These are phyloP conservation scores for Dastarcus helophoroides DNA, from an alignment of 2,888 invertebrate species.

Conservation along the genomic window DNA sequence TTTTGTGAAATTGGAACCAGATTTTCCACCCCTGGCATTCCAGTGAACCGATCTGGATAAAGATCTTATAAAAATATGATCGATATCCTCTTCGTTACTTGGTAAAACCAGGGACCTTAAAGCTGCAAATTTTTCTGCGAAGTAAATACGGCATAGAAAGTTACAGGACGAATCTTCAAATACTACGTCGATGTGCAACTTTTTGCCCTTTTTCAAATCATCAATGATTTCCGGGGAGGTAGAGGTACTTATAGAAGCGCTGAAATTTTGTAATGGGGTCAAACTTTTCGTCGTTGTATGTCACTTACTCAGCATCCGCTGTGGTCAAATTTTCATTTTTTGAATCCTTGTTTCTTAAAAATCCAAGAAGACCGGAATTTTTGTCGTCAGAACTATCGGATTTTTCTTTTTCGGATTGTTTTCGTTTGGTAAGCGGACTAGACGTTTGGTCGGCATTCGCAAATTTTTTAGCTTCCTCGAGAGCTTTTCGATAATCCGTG, in stretches of 20 bases:
- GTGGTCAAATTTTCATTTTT: constrained; percentile 20
- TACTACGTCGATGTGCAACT: constrained; percentile 43
- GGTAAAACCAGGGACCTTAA: constrained; percentile 46
- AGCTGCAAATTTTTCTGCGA: constrained; percentile 81
- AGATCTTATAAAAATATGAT: constrained; percentile 70
- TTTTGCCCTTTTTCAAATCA: constrained; percentile 30
- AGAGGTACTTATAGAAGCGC: too few species aligned
- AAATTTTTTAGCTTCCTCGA: constrained; percentile 37
- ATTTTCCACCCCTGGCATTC: constrained; percentile 95
- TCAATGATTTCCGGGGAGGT: constrained; percentile 24
- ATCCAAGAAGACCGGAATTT: constrained; percentile 31
- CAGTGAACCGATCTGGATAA: constrained; percentile 76
- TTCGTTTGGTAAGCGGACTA: constrained; percentile 41
- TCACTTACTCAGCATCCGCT: too few species aligned
- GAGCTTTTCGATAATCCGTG: constrained; percentile 52
- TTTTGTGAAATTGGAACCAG: constrained; percentile 92
- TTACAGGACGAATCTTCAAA: constrained; percentile 58
- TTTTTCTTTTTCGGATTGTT: constrained; percentile 36
- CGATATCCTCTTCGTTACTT: constrained; percentile 53
- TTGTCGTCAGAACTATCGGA: constrained; percentile 27
- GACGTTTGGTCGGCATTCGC: constrained; percentile 31
- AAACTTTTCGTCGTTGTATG: too few species aligned
- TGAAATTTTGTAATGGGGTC: too few species aligned
- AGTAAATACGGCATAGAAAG: constrained; percentile 82
- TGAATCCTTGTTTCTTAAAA: constrained; percentile 30